Evolutionary conservation across 2,888 invertebrate genomes (phyloP).

Genomic region (Meghimatium bilineatum): DNA sequence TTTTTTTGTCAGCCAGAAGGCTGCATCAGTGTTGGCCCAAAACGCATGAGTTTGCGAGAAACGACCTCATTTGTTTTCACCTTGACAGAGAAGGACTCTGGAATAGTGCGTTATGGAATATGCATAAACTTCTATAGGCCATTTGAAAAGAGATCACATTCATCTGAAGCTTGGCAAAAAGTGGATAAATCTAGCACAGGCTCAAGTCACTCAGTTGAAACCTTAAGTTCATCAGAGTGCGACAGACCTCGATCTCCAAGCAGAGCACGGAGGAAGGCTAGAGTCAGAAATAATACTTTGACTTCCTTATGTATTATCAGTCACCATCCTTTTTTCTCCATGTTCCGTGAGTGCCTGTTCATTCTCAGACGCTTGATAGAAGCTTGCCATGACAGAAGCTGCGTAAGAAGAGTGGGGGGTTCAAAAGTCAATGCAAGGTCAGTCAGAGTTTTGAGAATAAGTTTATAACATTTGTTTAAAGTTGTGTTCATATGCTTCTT

Average conservation of each 20-base stretch:
- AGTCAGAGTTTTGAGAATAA: constrained; percentile 62
- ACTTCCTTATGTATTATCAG: constrained; percentile 98
- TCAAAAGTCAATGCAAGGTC: constrained; percentile 91
- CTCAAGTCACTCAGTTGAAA: constrained; percentile 58
- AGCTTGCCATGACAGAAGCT: constrained; percentile 93
- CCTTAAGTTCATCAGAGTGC: constrained; percentile 59
- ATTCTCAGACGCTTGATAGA: constrained; percentile 96
- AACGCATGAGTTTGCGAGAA: constrained; percentile 84
- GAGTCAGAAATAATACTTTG: constrained; percentile 88
- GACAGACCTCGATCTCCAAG: constrained; percentile 67
- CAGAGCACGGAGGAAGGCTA: constrained; percentile 67
- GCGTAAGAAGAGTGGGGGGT: constrained; percentile 87
- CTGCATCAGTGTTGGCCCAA: constrained; percentile 90
- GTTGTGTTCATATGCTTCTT: too few relatives aligned
- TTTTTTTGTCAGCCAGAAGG: constrained; percentile 99
- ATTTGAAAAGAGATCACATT: constrained; percentile 78
- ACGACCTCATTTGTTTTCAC: constrained; percentile 98
- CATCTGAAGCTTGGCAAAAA: constrained; percentile 60
- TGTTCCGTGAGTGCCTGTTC: constrained; percentile 97
- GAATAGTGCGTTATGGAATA: constrained; percentile 87
- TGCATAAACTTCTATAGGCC: constrained; percentile 99
- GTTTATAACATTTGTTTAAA: too few relatives aligned
- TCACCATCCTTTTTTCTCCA: constrained; percentile 99
- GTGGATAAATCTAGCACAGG: constrained; percentile 59
- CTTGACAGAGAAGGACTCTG: constrained; percentile 98